phyloP scores from a whole-genome alignment of 2,888 invertebrate genomes.

The Achlya flavicornis region DNA sequence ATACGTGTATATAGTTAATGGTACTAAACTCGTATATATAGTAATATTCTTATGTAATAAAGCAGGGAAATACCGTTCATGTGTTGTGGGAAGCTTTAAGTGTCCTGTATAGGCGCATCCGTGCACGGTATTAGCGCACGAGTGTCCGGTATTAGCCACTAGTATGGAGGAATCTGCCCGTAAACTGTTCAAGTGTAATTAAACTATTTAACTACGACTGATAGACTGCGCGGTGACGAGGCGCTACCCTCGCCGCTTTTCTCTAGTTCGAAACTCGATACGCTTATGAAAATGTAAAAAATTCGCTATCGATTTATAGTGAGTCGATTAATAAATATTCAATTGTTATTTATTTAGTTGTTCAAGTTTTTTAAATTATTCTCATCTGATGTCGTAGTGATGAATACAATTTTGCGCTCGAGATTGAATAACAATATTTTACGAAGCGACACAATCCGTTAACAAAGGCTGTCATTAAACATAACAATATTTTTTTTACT shows the following conservation, averaged over 20 bases:
- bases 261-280: slow-evolving; percentile 29
- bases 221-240: slow-evolving; percentile 20
- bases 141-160: slow-evolving; percentile 15
- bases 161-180: slow-evolving; percentile 30
- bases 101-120: slow-evolving; percentile 28
- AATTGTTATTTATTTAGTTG: slow-evolving; percentile 49
- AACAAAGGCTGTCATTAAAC: slow-evolving; percentile 15
- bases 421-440: slow-evolving; percentile 6
- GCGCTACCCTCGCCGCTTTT: slow-evolving; percentile 13
- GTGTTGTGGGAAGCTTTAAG: slow-evolving; percentile 57
- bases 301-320: slow-evolving; percentile 37
- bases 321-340: slow-evolving; percentile 36
- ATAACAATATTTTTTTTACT: slow-evolving; percentile 21
- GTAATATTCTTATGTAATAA: slow-evolving; percentile 45
- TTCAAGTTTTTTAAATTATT: slow-evolving; percentile 39
- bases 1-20: slow-evolving; percentile 35
- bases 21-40: slow-evolving; percentile 41
- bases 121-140: slow-evolving; percentile 16
- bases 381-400: slow-evolving; percentile 20
- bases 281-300: slow-evolving; percentile 38
- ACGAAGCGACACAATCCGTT: slow-evolving; percentile 8
- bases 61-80: slow-evolving; percentile 48
- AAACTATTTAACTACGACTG: slow-evolving; percentile 21
- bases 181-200: slow-evolving; percentile 6
- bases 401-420: not conserved